These are phyloP conservation scores for Thumatha senex DNA, from an alignment of 2,888 invertebrate genomes.

Conservation along the genomic window DNA sequence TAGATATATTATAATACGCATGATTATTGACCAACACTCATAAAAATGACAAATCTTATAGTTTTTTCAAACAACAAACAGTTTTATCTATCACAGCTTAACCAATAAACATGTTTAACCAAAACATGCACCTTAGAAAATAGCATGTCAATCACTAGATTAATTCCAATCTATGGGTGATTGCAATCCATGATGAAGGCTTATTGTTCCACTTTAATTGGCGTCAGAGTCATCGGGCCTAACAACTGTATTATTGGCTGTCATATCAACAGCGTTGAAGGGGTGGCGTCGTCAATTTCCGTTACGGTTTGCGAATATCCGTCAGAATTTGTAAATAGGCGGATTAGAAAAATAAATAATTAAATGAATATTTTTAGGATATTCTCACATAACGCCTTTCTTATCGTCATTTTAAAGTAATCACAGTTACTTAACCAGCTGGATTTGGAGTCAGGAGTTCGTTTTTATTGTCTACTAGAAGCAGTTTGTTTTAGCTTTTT, in stretches of 20 bases:
- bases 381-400: no score
- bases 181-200: background rate
- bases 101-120: background rate
- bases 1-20: no score
- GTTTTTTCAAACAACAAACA: no score
- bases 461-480: no score
- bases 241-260: constrained; percentile 18
- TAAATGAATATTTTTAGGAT: no score
- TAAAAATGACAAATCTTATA: no score
- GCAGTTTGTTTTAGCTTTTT: no score
- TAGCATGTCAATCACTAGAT: constrained; percentile 1
- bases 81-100: background rate
- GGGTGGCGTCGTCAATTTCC: constrained; percentile 24
- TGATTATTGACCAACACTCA: no score
- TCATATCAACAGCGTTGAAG: constrained; percentile 10
- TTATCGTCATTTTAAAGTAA: no score
- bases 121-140: constrained; percentile 1
- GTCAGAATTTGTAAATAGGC: constrained; percentile 15
- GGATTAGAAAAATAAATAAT: constrained; percentile 16
- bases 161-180: background rate
- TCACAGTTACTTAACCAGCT: no score
- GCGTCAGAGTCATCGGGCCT: constrained; percentile 4
- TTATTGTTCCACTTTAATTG: constrained; percentile 8
- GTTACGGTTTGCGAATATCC: constrained; percentile 19
- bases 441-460: no score